Evolutionary conservation across 2,888 invertebrate genomes (phyloP).

Genomic region (Xanthorhoe spadicearia): DNA sequence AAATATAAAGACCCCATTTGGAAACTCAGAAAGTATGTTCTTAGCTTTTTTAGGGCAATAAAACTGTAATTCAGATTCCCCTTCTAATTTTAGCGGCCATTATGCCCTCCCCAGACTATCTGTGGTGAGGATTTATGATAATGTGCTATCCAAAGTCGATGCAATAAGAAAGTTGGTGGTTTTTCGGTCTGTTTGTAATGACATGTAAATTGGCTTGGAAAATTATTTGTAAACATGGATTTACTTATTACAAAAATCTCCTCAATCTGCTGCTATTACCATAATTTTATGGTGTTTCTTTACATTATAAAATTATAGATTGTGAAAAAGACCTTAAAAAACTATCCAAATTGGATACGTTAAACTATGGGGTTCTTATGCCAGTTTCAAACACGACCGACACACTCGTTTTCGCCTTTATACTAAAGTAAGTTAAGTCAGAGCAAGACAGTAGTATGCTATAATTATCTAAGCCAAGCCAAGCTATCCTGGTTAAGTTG

Average conservation of each 20-base stretch:
- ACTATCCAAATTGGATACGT: no score
- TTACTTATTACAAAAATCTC: no score
- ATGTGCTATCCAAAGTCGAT: slow-evolving; percentile 47
- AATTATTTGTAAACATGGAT: no score
- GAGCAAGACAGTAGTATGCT: slow-evolving; percentile 24
- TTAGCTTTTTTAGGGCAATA: slow-evolving; percentile 37
- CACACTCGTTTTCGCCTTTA: no score
- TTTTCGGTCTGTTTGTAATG: slow-evolving; percentile 23
- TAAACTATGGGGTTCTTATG: no score
- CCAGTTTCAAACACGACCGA: no score
- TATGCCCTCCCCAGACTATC: slow-evolving; percentile 61
- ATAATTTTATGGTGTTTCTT: no score
- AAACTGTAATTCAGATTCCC: slow-evolving; percentile 50
- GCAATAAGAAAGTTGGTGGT: slow-evolving; percentile 20
- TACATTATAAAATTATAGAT: no score
- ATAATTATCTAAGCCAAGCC: slow-evolving; percentile 48
- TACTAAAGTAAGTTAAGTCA: slow-evolving; percentile 7
- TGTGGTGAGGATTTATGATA: slow-evolving; percentile 61
- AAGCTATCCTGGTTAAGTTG: slow-evolving; percentile 47
- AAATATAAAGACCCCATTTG: slow-evolving; percentile 23
- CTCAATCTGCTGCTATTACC: no score
- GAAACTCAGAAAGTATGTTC: slow-evolving; percentile 28
- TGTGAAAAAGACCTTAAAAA: no score
- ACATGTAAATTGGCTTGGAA: no score
- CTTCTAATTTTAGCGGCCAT: slow-evolving; percentile 61